A percentile compares a stretch with the other conserved stretches of the same genome.
These are phyloP conservation scores for Calycopis cecrops DNA, from an alignment of 1,140 invertebrate genomes.

Conservation along the genomic window DNA sequence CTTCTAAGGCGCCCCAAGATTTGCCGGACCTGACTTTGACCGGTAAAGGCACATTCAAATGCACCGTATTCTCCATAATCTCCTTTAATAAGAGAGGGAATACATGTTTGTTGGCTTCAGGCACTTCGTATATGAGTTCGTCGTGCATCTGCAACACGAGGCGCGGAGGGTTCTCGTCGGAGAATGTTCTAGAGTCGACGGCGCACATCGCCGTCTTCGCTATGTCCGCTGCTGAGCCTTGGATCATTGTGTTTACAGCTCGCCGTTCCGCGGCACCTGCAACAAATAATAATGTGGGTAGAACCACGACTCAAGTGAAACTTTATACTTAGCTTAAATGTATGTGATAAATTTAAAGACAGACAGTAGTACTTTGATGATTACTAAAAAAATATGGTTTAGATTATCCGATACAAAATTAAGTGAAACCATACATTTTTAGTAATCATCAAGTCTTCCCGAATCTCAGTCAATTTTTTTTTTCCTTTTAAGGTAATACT, in stretches of 20 bases:
- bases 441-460: too few relatives aligned
- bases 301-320: background rate
- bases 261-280: conserved; percentile 93
- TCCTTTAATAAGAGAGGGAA: conserved; percentile 82
- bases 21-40: conserved; percentile 90
- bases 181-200: conserved; percentile 82
- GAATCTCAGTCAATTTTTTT: too few relatives aligned
- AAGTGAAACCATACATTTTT: too few relatives aligned
- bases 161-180: conserved; percentile 64
- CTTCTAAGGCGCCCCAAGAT: conserved; percentile 85
- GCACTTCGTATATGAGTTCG: conserved; percentile 96
- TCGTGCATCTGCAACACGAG: conserved; percentile 96
- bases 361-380: too few relatives aligned
- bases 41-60: conserved; percentile 85
- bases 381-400: too few relatives aligned
- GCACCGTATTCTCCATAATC: conserved; percentile 88
- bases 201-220: conserved; percentile 92
- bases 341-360: too few relatives aligned
- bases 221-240: conserved; percentile 97
- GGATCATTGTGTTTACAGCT: conserved; percentile 95
- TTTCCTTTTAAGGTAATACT: too few relatives aligned
- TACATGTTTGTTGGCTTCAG: conserved; percentile 74
- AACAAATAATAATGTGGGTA: background rate
- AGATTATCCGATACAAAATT: too few relatives aligned
- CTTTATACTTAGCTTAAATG: too few relatives aligned